Base-by-base conservation (phyloP, 1,140 invertebrate genomes). In the Drosophila tropicalis region DNA sequence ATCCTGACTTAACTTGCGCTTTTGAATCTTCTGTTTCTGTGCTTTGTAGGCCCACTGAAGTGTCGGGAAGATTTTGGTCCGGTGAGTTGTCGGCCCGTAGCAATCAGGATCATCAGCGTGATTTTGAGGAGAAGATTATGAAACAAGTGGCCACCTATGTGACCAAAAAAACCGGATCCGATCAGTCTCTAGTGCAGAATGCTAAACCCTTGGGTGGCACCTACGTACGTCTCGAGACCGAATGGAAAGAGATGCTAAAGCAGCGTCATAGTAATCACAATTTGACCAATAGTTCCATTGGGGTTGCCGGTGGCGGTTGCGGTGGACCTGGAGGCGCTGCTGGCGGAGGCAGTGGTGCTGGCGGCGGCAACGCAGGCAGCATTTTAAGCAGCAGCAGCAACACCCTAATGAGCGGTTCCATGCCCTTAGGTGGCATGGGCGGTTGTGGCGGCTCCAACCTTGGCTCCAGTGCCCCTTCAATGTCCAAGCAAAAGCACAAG, bases 81-180 rank as follows among this genome's bases (percentile, higher is more conserved):
- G 85, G 94, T 7, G 95, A 96, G 69, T 92, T 96, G 51, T 96
- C 95, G 1, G 95, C 96, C 25, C 94, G 96, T 69, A 96, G 95
- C 80, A 97, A 97, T 92, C 96, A 97, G 91, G 96, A 97, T 89
- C 95, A 96, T 79, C 96, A 97, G 91, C 92, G 96, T 22, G 95
- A 96, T 56, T 96, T 95, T 81, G 96, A 97, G 92, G 96, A 97
- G 93, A 94, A 94, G 75, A 94, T 94, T 1, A 94, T 95, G 44
- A 93, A 94, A 47, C 95, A 96, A 90, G 96, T 97, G 93, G 92
- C 94, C 19, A 90, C 93, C 3, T 92, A 96, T 41, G 93, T 96
- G 80, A 94, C 78, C 39, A 92, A 92, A 36, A 92, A 92, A 58
- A 91, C 80, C 0, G 91, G 90, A 32, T 74, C 82, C 7, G 91